Conservation (phyloP, 2,888 invertebrate species). For the Mechanitis messenoides region DNA sequence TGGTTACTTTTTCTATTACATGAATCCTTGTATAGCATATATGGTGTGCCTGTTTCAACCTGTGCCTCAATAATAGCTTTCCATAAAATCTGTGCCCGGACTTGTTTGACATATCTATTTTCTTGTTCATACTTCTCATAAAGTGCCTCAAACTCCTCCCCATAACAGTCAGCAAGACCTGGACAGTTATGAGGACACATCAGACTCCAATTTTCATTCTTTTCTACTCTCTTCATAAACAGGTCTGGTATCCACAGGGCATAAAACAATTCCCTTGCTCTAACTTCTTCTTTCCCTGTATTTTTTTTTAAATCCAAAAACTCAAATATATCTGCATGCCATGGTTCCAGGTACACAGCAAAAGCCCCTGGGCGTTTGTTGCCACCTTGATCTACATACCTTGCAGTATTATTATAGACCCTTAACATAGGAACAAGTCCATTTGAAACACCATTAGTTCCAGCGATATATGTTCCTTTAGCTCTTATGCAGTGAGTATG, state of each 20-base stretch:
- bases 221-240: constrained; percentile 96
- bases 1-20: constrained; percentile 99
- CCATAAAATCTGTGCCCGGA: constrained; percentile 93
- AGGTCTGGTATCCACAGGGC: constrained; percentile 99
- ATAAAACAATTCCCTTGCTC: constrained; percentile 97
- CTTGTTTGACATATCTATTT: constrained; percentile 80
- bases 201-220: constrained; percentile 90
- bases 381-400: constrained; percentile 98
- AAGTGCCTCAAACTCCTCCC: constrained; percentile 93
- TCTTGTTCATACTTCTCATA: constrained; percentile 92
- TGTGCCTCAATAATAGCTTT: constrained; percentile 95
- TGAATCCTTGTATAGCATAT: constrained; percentile 97
- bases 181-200: constrained; percentile 98
- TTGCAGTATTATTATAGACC: constrained; percentile 96
- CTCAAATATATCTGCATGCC: constrained; percentile 98
- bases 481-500: constrained; percentile 97
- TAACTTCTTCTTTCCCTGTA: constrained; percentile 94
- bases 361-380: constrained; percentile 98
- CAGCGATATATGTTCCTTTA: constrained; percentile 92
- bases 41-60: constrained; percentile 98
- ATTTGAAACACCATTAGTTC: constrained; percentile 96
- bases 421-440: constrained; percentile 97
- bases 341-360: constrained; percentile 98
- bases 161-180: constrained; percentile 94
- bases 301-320: constrained; percentile 97